Evolutionary conservation across 2,113 vertebrate species (phyloP), one percentile per base, ranked within the genome.

Genomic region (Dicaeum eximium): DNA sequence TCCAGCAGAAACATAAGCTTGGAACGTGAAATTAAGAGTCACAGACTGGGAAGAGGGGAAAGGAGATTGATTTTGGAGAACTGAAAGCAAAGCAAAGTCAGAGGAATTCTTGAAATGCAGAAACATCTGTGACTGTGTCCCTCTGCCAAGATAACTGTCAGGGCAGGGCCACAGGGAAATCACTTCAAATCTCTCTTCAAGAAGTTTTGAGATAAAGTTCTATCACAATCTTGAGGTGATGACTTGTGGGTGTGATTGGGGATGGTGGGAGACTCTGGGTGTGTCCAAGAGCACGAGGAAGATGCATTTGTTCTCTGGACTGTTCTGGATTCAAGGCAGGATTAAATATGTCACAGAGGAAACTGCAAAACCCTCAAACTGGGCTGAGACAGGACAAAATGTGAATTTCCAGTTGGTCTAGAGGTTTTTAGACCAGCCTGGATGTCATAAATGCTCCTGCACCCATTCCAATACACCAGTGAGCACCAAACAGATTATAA

Each of bases 41-140:
- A 3, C 0, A 33, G 25, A 2, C 18, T 12, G 27, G 19, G 65
- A 31, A 56, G 45, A 75, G 19, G 62, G 27, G 60, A 38, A 77
- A 33, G 25, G 30, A n/a, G 4, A 8, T 38, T 61, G 64, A 19
- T 80, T 80, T 37, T 19, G 47, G 65, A 47, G 56, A 66, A 5
- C 16, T 28, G 48, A 40, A 71, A 74, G 57, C 13, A 45, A 48
- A 74, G 44, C 24, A 10, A 35, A 85, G 33, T 6, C 28, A 38
- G 60, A 86, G 9, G 58, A 64, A 51, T 30, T 58, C 30, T 27
- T 0, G 4, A 66, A 78, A 78, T 28, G 54, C 35, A 73, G 60
- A 13, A 48, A 19, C 3, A 1, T 44, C 51, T 22, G 35, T 3
- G 24, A 6, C 15, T 0, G 1, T 14, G 38, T 44, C 74, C 57